Evolutionary conservation across 2,113 vertebrate species (phyloP).

Genomic region (Cinclus mexicanus): DNA sequence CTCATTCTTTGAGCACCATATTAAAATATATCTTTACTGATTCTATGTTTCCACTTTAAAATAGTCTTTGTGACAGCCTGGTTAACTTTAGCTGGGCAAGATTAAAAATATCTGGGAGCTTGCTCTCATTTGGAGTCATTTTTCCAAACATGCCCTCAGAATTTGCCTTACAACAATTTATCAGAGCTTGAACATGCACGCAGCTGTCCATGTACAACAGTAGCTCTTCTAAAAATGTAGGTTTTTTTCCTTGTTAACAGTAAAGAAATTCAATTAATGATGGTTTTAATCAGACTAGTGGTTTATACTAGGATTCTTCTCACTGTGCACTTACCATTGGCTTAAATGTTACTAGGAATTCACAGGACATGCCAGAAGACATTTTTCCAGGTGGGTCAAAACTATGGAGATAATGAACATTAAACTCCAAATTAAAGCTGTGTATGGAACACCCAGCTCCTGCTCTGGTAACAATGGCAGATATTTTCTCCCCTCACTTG

Average conservation of each 20-base stretch:
- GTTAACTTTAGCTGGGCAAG: neutral
- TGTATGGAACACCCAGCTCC: neutral
- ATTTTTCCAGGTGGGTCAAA: conserved; percentile 86
- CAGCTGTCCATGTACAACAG: neutral
- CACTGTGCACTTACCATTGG: conserved; percentile 80
- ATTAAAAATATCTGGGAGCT: neutral
- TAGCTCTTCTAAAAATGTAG: neutral
- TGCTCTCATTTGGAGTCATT: neutral
- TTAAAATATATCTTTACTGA: neutral
- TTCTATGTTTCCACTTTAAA: neutral
- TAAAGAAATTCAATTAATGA: neutral
- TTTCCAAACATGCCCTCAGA: neutral
- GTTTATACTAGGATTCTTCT: neutral
- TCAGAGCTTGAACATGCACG: neutral
- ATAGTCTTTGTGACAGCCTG: neutral
- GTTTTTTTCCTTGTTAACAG: neutral
- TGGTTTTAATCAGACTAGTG: neutral
- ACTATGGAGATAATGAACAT: conserved; percentile 63
- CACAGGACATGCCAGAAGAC: conserved; percentile 88
- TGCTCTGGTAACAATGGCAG: neutral
- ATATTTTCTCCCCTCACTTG: neutral
- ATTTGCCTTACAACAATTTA: neutral
- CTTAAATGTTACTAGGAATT: conserved; percentile 82
- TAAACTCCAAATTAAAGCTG: neutral
- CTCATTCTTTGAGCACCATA: neutral